Percentiles rank a stretch among this genome's conserved stretches.
phyloP scores from a whole-genome alignment of 2,888 invertebrate genomes.

The Acheta domesticus region DNA sequence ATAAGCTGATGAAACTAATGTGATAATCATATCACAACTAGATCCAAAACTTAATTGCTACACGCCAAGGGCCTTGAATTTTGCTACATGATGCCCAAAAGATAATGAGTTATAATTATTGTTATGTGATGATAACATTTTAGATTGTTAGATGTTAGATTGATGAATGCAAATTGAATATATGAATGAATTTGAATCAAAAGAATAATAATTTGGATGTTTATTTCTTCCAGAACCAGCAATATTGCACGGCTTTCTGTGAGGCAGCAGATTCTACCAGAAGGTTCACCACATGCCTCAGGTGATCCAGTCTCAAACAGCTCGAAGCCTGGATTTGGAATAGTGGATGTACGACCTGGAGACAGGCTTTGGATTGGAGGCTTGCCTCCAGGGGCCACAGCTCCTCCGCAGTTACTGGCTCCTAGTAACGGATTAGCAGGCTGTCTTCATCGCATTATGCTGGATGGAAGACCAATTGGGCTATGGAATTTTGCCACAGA shows the following conservation, averaged over 20 bases:
- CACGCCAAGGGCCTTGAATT: too few relatives aligned
- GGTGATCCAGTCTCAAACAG: constrained; percentile 49
- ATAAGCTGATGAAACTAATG: too few relatives aligned
- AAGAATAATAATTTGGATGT: not conserved
- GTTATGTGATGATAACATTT: too few relatives aligned
- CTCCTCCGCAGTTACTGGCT: constrained; percentile 41
- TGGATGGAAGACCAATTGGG: constrained; percentile 76
- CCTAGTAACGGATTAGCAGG: constrained; percentile 60
- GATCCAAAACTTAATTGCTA: too few relatives aligned
- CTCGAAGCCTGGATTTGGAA: constrained; percentile 55
- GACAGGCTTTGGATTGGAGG: constrained; percentile 58
- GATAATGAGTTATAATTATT: too few relatives aligned
- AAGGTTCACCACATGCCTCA: constrained; percentile 45
- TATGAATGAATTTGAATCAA: not conserved
- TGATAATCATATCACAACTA: too few relatives aligned
- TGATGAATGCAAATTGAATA: too few relatives aligned
- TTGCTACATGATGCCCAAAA: too few relatives aligned
- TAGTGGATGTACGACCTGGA: constrained; percentile 54
- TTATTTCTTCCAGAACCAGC: constrained; percentile 53
- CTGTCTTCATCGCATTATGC: constrained; percentile 74
- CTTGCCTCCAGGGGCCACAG: constrained; percentile 38
- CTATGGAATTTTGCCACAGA: constrained; percentile 82
- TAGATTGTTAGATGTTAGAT: too few relatives aligned
- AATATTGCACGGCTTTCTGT: constrained; percentile 68
- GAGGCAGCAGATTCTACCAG: constrained; percentile 53